Base-by-base conservation (phyloP, 2,113 vertebrate species). In the Cottus gobio region DNA sequence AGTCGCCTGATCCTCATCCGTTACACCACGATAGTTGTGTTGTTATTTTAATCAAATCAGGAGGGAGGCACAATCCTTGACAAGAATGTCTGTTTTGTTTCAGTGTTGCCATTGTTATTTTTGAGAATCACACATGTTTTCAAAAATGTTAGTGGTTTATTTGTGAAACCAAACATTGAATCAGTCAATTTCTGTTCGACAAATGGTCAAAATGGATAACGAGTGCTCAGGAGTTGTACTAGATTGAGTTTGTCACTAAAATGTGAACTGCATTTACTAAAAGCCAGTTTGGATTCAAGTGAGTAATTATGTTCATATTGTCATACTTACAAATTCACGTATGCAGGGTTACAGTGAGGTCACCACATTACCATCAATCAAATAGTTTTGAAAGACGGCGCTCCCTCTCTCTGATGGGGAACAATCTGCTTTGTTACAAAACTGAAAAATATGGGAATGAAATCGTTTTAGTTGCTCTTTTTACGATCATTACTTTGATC, bases 311-410 rank as follows among this genome's bases (percentile, higher is more conserved):
- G 0, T 65, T 74, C 57, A 64, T 22, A 54, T 79, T 50, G 69
- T 73, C 67, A 71, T 58, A 69, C 44, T 50, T 72, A 66, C 60
- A 82, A 64, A 71, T 58, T 75, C 62, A 68, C 58, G 79, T 48
- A 16, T 56, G 39, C 69, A 74, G 34, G 83, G 67, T 88, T 56
- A 77, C 64, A 64, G 31, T 56, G 56, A 88, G 75, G 83, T 83
- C 82, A 71, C 28, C 65, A 77, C 48, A 78, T 84, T 79, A 75
- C 42, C 24, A 82, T 58, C n/a, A 82, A 71, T 64, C 58, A 65
- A 77, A 77, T 57, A 52, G 62, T 54, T 20, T 71, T 64, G 26
- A 74, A 66, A 69, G 64, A 69, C 44, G 31, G 26, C 1, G 13
- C 77, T 50, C n/a, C 31, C 57, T 37, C 15, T 83, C 71, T 56